phyloP scores from a whole-genome alignment of 2,113 vertebrate species.

The Anoura caudifer region DNA sequence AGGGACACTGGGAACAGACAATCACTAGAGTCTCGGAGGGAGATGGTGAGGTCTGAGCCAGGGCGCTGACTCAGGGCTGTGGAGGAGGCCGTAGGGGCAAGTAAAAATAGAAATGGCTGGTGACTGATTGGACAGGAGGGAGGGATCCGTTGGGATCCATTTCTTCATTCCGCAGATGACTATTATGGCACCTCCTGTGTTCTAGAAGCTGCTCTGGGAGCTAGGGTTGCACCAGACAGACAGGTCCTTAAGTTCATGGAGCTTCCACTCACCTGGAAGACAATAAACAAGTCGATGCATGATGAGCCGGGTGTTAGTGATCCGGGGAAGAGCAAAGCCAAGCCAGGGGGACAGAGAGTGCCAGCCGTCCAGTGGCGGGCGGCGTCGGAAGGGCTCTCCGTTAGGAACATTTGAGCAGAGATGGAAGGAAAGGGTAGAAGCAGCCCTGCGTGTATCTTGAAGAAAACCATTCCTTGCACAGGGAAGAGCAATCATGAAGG shows the following conservation, averaged over 20 bases:
- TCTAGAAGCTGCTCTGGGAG: background rate
- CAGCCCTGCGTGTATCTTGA: background rate
- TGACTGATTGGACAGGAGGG: background rate
- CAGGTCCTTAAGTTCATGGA: background rate
- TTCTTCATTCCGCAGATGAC: background rate
- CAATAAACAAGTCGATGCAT: background rate
- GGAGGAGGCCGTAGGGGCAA: background rate
- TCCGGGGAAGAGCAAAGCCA: background rate
- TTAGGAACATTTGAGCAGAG: background rate
- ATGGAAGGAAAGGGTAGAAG: background rate
- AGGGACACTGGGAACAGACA: background rate
- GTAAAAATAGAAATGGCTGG: background rate
- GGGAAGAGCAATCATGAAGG: rapidly evolving
- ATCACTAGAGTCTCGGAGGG: too few species aligned
- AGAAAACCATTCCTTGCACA: background rate
- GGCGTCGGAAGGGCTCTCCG: background rate
- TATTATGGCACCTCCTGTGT: background rate
- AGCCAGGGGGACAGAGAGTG: background rate
- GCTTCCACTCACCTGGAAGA: background rate
- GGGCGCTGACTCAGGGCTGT: background rate
- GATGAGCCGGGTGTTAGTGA: background rate
- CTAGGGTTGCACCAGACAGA: background rate
- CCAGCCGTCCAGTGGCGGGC: background rate
- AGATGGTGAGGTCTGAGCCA: background rate
- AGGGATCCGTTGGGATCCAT: background rate